Conservation (phyloP, 1,140 invertebrate species). For the Drosophila mauritiana region DNA sequence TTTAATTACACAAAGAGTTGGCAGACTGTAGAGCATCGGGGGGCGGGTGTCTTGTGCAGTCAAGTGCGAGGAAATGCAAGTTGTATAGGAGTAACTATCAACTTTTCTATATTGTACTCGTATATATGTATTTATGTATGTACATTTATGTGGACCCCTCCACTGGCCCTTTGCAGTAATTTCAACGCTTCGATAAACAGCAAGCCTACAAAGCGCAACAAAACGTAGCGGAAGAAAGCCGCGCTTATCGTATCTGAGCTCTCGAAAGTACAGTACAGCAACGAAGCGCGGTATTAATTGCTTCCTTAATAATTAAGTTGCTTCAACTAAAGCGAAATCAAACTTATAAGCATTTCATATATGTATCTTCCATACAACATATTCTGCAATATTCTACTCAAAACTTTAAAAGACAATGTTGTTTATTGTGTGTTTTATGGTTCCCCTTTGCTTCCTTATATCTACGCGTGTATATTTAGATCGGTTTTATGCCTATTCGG, state of each 20-base stretch:
- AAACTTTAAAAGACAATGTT: constrained; percentile 17
- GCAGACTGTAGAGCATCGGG: background rate
- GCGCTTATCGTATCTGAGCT: constrained; percentile 29
- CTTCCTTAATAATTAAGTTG: background rate
- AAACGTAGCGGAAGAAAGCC: constrained; percentile 69
- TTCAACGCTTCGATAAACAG: constrained; percentile 79
- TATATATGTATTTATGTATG: background rate
- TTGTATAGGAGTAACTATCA: constrained; percentile 37
- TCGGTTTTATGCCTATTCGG: constrained; percentile 59
- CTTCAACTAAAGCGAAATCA: background rate
- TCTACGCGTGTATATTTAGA: constrained; percentile 38
- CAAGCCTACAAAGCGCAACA: constrained; percentile 50
- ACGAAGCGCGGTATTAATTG: background rate
- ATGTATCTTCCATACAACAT: no score
- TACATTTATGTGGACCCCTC: constrained; percentile 38
- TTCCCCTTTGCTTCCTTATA: constrained; percentile 20
- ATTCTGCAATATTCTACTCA: background rate
- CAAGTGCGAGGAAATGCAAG: constrained; percentile 78
- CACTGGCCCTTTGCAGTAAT: constrained; percentile 66
- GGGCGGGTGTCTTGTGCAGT: constrained; percentile 54
- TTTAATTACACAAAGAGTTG: constrained; percentile 71
- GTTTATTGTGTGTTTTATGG: constrained; percentile 16
- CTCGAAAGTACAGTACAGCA: constrained; percentile 20
- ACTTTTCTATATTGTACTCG: constrained; percentile 17
- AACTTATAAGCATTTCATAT: background rate